A percentile compares a stretch with the other conserved stretches of the same genome.
Evolutionary conservation across 2,113 vertebrate genomes (phyloP).

Genomic region (Erythrolamprus reginae): DNA sequence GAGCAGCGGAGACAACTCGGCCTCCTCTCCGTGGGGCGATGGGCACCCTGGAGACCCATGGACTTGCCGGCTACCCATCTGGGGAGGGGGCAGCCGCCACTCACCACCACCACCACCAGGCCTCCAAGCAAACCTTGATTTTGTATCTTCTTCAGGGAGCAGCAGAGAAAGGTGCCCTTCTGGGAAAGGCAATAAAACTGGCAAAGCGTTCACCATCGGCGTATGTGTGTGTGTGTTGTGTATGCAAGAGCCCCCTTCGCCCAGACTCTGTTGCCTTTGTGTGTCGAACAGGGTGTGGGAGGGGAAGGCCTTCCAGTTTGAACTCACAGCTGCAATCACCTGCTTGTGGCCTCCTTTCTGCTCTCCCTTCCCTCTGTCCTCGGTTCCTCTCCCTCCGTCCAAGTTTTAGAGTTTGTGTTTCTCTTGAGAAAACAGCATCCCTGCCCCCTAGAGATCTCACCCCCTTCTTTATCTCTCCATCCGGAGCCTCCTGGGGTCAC

Average conservation of each 20-base stretch:
- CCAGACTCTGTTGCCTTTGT: slow-evolving; percentile 23
- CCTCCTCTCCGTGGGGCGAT: slow-evolving; percentile 63
- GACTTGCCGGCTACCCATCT: slow-evolving; percentile 62
- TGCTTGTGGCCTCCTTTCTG: slow-evolving; percentile 31
- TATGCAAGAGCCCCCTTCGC: background rate
- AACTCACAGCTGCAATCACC: slow-evolving; percentile 48
- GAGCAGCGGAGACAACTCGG: slow-evolving; percentile 51
- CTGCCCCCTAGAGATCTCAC: slow-evolving; percentile 37
- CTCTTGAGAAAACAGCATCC: slow-evolving; percentile 19
- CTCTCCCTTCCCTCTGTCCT: too few species aligned
- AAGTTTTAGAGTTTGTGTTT: slow-evolving; percentile 27
- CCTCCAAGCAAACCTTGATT: slow-evolving; percentile 61
- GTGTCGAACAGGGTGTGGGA: slow-evolving; percentile 21
- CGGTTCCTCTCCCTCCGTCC: background rate
- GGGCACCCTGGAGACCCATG: slow-evolving; percentile 48
- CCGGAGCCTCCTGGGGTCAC: too few species aligned
- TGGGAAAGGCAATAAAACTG: slow-evolving; percentile 67
- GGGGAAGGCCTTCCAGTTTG: slow-evolving; percentile 18
- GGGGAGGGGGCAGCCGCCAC: slow-evolving; percentile 50
- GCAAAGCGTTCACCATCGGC: background rate
- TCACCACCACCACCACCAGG: slow-evolving; percentile 6
- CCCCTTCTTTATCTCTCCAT: background rate
- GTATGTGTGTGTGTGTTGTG: background rate
- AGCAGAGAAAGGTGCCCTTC: slow-evolving; percentile 62
- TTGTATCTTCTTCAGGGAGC: slow-evolving; percentile 69